A percentile compares a stretch with the other conserved stretches of the same genome.
Conservation (phyloP, 2,888 invertebrate species). For the Eupithecia inturbata region DNA sequence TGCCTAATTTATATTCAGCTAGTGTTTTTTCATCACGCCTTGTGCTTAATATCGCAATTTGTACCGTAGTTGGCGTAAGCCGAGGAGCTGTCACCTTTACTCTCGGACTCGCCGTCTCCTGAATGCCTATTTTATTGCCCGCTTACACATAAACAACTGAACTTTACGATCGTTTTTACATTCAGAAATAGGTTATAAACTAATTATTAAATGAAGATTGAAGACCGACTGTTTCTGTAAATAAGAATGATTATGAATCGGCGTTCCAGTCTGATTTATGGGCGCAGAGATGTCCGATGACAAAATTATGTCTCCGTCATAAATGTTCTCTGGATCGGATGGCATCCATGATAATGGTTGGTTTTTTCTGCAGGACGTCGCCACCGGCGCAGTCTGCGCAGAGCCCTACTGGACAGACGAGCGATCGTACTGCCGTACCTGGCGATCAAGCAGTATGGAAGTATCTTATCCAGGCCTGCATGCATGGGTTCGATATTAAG, state of each 20-base stretch:
- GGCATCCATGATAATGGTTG: conserved; percentile 63
- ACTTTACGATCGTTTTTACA: conserved; percentile 68
- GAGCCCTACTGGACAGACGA: conserved; percentile 8
- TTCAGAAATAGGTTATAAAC: conserved; percentile 65
- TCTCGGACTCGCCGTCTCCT: conserved; percentile 69
- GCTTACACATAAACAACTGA: conserved; percentile 72
- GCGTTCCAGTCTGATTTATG: conserved; percentile 58
- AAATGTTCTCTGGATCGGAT: conserved; percentile 62
- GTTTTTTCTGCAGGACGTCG: conserved; percentile 61
- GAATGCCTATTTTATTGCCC: conserved; percentile 72
- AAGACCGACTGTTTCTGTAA: conserved; percentile 52
- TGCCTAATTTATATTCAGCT: conserved; percentile 84
- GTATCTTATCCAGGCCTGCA: background rate
- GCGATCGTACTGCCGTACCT: background rate
- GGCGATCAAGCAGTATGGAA: background rate
- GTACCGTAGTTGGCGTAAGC: conserved; percentile 82
- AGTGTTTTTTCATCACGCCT: conserved; percentile 85
- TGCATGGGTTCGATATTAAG: background rate
- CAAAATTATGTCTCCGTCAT: conserved; percentile 69
- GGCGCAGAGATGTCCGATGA: conserved; percentile 59
- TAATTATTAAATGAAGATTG: conserved; percentile 66
- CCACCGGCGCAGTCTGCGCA: conserved; percentile 50
- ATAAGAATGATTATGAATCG: conserved; percentile 61
- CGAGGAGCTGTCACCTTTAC: conserved; percentile 79
- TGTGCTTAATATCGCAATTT: conserved; percentile 84